Conservation (phyloP, 92 coral and sea anemone species). For the Porites evermanni region DNA sequence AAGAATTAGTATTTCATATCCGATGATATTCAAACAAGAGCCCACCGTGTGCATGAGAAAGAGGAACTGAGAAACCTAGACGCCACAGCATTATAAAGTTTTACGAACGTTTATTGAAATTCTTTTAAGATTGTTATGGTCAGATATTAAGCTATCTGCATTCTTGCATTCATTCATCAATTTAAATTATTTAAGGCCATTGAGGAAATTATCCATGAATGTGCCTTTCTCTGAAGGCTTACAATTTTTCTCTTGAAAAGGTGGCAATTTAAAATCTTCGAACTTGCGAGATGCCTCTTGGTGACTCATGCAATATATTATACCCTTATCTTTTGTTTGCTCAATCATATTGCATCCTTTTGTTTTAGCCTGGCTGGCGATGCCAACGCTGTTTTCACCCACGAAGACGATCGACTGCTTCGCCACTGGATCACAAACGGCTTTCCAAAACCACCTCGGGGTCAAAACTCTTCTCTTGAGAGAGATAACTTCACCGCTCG, state of each 20-base stretch:
- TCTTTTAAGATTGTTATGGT: too few relatives aligned
- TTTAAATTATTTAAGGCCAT: too few relatives aligned
- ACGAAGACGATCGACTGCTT: constrained; percentile 48
- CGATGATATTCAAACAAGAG: too few relatives aligned
- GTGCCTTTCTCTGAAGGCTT: neutral
- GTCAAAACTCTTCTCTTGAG: neutral
- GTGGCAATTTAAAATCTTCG: constrained; percentile 19
- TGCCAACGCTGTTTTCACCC: constrained; percentile 16
- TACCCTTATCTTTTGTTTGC: constrained; percentile 20
- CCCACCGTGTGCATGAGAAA: too few relatives aligned
- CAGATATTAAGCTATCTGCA: too few relatives aligned
- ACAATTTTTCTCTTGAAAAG: constrained; percentile 3
- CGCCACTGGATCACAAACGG: constrained; percentile 45
- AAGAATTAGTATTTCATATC: too few relatives aligned
- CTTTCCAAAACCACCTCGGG: constrained; percentile 62
- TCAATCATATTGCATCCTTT: constrained; percentile 14
- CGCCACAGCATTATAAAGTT: too few relatives aligned
- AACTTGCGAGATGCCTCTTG: neutral
- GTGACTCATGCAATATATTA: constrained; percentile 9
- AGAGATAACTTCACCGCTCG: neutral
- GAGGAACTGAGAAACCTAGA: too few relatives aligned
- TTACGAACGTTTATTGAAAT: too few relatives aligned
- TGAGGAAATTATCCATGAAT: too few relatives aligned
- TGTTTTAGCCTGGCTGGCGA: neutral
- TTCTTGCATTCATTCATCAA: too few relatives aligned